Conservation (phyloP, 2,113 vertebrate species). For the Struthidea cinerea region DNA sequence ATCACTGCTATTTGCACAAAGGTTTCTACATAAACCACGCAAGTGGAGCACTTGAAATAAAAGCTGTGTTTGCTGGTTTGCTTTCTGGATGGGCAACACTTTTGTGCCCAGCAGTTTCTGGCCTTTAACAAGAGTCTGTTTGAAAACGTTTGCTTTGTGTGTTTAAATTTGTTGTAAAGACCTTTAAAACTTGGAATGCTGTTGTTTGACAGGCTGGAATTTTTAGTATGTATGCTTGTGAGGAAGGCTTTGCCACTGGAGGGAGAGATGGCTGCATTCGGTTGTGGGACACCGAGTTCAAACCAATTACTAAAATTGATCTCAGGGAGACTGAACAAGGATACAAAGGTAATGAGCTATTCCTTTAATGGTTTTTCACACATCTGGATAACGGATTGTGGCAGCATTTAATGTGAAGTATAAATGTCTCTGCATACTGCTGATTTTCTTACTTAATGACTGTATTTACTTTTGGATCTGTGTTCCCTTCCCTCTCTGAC, state of each 20-base stretch:
- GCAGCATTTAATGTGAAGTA: neutral
- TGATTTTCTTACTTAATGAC: neutral
- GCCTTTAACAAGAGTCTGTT: neutral
- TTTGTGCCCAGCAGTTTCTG: neutral
- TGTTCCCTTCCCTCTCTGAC: neutral
- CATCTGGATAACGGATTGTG: neutral
- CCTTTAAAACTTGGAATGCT: neutral
- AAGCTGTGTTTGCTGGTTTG: conserved; percentile 6
- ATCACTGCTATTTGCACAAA: neutral
- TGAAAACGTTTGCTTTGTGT: neutral
- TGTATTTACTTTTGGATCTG: neutral
- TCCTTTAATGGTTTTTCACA: neutral
- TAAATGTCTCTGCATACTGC: neutral
- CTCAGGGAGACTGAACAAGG: conserved; percentile 94
- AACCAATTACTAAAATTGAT: conserved; percentile 98
- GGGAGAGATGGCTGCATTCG: conserved; percentile 94
- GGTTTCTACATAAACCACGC: neutral
- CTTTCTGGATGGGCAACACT: neutral
- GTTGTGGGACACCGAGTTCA: conserved; percentile 94
- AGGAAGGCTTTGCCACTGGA: conserved; percentile 95
- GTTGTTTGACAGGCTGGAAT: conserved; percentile 86
- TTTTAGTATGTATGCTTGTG: conserved; percentile 95
- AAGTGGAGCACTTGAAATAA: conserved; percentile 21
- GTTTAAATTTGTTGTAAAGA: neutral
- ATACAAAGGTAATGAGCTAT: conserved; percentile 87